Evolutionary conservation across 1,140 invertebrate species (phyloP), one percentile per base, ranked within the genome.

Genomic region (Cherax quadricarinatus): DNA sequence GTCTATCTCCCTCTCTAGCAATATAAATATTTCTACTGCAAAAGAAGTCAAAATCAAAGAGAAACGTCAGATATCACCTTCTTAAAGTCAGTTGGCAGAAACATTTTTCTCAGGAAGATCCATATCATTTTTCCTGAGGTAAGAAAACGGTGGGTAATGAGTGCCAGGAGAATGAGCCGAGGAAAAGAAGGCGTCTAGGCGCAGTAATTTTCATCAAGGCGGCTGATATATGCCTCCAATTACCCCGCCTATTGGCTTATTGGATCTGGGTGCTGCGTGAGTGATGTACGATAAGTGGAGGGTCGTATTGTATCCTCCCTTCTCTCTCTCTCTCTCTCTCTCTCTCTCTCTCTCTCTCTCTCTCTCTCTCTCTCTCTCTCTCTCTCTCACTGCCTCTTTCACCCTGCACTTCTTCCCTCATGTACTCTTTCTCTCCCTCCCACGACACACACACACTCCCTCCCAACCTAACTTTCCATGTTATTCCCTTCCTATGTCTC

Each of bases 221-320:
- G 18, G 70, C 75, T 87, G 86, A 87, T 87, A 87, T 87, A 87
- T 87, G 75, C 86, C 86, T 78, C 75, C 86, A 87, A 87, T 87
- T 87, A 87, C 86, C 79, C 49, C 86, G 86, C 75, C 86, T 87
- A 87, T 87, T 53, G 86, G 86, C 51, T 87, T 87, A 87, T 87
- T 87, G 86, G 86, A 87, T 87, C 79, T 79, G 41, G 70, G 70
- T 87, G 86, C 53, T 51, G 21, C 70, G 70, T 87, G 86, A 87
- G 30, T 87, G 86, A 87, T 87, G 86, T 49, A 79, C 70, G 86
- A 79, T 87, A 87, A 75, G 53, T 21, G 66, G 48, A 18, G 51
- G 6, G 70, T 41, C 48, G 49, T 78, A 53, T 21, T 18, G 70
- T 30, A 49, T 18, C 73, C 53, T 51, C 80, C 53, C 48, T 30